These are phyloP conservation scores for Drosophila macrospina DNA, from an alignment of 2,888 invertebrate genomes.

Conservation along the genomic window DNA sequence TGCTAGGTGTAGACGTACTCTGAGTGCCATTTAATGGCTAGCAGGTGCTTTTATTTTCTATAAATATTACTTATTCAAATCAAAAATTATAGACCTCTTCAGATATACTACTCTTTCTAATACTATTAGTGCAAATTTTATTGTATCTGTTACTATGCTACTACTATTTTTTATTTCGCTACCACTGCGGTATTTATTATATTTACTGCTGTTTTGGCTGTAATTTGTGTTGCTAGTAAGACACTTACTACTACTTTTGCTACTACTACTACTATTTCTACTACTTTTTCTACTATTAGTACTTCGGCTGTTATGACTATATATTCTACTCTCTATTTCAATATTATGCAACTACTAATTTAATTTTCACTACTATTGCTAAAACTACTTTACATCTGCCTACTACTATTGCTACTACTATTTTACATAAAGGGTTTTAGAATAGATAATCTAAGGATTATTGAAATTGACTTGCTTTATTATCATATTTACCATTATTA, in stretches of 20 bases:
- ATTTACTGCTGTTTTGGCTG: no score
- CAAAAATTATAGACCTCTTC: neutral
- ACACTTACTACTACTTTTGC: neutral
- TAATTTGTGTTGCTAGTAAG: no score
- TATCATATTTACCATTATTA: neutral
- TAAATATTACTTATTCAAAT: slow-evolving; percentile 1
- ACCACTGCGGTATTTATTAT: neutral
- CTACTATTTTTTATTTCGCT: neutral
- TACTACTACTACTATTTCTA: neutral
- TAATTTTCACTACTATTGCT: no score
- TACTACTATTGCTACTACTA: no score
- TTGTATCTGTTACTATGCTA: neutral
- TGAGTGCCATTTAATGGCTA: neutral
- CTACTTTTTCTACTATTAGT: neutral
- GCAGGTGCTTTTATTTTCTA: slow-evolving; percentile 3
- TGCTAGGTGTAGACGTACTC: slow-evolving; percentile 17
- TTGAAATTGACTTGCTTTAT: neutral
- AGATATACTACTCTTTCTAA: neutral
- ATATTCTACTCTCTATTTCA: no score
- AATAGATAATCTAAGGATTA: neutral
- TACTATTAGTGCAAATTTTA: neutral
- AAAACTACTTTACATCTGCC: no score
- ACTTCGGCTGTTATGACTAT: no score
- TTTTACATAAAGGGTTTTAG: no score
- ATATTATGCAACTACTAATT: no score